Evolutionary conservation across 2,113 vertebrate genomes (phyloP), one percentile per base, ranked within the genome.

Genomic region (Heteronetta atricapilla): DNA sequence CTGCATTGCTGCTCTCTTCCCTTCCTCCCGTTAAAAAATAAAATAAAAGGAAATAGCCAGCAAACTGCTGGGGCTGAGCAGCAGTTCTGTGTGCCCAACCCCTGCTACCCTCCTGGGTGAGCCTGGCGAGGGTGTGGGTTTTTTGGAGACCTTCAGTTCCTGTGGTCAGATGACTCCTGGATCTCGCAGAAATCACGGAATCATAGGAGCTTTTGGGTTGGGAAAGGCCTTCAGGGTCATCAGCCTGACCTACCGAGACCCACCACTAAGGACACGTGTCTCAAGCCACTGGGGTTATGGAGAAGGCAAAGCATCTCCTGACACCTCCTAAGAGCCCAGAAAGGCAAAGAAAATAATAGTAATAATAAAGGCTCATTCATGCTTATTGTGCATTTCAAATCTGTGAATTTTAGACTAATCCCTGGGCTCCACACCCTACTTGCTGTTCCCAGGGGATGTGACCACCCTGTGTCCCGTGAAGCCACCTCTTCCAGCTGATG

Each of bases 231-330:
- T 48, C 46, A 48, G 21, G 46, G 21, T 48, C 46, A 48, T 22
- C 46, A 48, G 21, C 46, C 46, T 48, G 46, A 48, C 46, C 46
- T 48, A 48, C 46, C 4, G 46, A 21, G 46, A 22, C 58, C 58
- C 58, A n/a, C n/a, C 33, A n/a, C 12, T 21, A 48, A 48, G 5
- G 26, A 14, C 22, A 42, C 19, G 0, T 48, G 29, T 83, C 67
- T 67, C 40, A 81, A 63, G 59, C 15, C 29, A 29, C 31, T 0
- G 0, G 6, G 8, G 44, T 64, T 21, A n/a, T 0, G 2, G 42
- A 60, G 52, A 40, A 83, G 26, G 40, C 46, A 26, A 18, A 67
- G 26, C 20, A 68, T 72, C 22, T 87, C 36, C 40, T 52, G 33
- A 21, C 22, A 56, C 53, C 25, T 40, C 73, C n/a, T 44, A 40